Evolutionary conservation across 2,888 invertebrate genomes (phyloP).

Genomic region (Ernsta delagoae): DNA sequence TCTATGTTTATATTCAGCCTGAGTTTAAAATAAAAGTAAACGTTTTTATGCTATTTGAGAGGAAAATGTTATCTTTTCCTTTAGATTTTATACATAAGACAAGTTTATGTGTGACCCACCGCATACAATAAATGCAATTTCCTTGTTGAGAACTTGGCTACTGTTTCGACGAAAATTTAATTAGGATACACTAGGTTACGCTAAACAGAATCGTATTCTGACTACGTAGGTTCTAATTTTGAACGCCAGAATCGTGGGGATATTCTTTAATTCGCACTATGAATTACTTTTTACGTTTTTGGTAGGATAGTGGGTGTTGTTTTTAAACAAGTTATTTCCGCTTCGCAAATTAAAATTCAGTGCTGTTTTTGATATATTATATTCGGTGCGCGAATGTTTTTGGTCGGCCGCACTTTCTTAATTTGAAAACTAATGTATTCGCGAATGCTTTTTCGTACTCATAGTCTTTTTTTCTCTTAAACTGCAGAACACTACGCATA

Average conservation of each 20-base stretch:
- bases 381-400: too few species aligned
- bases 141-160: slow-evolving; percentile 37
- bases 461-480: too few species aligned
- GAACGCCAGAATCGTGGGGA: background rate
- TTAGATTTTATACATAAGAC: slow-evolving; percentile 17
- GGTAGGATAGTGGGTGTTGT: slow-evolving; percentile 33
- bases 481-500: too few species aligned
- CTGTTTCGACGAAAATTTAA: slow-evolving; percentile 36
- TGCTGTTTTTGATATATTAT: slow-evolving; percentile 20
- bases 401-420: too few species aligned
- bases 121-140: slow-evolving; percentile 36
- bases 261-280: slow-evolving; percentile 36
- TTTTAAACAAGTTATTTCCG: slow-evolving; percentile 37
- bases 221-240: background rate
- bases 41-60: slow-evolving; percentile 6
- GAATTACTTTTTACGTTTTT: slow-evolving; percentile 33
- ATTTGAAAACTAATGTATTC: too few species aligned
- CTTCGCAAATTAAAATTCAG: slow-evolving; percentile 37
- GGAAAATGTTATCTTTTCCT: slow-evolving; percentile 20
- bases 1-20: too few species aligned
- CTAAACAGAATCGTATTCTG: background rate
- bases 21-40: background rate
- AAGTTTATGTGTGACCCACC: slow-evolving; percentile 34
- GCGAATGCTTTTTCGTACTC: too few species aligned
- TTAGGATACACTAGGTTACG: slow-evolving; percentile 11